Conservation (phyloP, 2,797 vertebrate genomes). For the Amniataba percoides region DNA sequence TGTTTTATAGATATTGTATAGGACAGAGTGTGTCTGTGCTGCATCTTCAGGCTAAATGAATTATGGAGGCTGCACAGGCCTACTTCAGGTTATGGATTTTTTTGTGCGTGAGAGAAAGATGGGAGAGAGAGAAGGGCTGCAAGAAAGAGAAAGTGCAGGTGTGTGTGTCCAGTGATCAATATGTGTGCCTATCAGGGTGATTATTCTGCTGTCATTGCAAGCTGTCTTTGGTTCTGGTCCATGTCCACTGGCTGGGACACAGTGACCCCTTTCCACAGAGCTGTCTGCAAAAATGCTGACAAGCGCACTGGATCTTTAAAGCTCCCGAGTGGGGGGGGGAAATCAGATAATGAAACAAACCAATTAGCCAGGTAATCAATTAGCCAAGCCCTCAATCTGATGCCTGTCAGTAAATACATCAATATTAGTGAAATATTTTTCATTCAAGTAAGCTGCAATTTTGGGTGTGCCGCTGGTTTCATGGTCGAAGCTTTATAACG, state of each 20-base stretch:
- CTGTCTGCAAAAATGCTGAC: slow-evolving; percentile 58
- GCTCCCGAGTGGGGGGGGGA: not conserved
- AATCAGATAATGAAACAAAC: slow-evolving; percentile 63
- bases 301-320: slow-evolving; percentile 19
- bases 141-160: slow-evolving; percentile 1
- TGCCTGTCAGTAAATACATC: slow-evolving; percentile 49
- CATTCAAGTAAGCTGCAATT: slow-evolving; percentile 18
- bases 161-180: slow-evolving; percentile 25
- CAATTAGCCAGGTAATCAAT: slow-evolving; percentile 61
- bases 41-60: slow-evolving; percentile 30
- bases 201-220: slow-evolving; percentile 28
- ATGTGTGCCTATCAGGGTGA: slow-evolving; percentile 1
- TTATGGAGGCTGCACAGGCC: slow-evolving; percentile 31
- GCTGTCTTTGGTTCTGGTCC: slow-evolving; percentile 21
- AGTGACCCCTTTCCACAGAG: slow-evolving; percentile 49
- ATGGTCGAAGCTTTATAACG: not conserved
- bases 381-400: slow-evolving; percentile 33
- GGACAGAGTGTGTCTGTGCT: slow-evolving; percentile 6
- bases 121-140: not conserved
- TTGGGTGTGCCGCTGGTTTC: not conserved
- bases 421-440: slow-evolving; percentile 37
- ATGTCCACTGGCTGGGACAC: slow-evolving; percentile 29
- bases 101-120: slow-evolving; percentile 11
- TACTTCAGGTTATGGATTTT: slow-evolving; percentile 27
- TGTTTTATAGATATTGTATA: slow-evolving; percentile 50